Evolutionary conservation across 2,888 invertebrate genomes (phyloP), one percentile per base, ranked within the genome.

Genomic region (Lasioglossum pauxillum): DNA sequence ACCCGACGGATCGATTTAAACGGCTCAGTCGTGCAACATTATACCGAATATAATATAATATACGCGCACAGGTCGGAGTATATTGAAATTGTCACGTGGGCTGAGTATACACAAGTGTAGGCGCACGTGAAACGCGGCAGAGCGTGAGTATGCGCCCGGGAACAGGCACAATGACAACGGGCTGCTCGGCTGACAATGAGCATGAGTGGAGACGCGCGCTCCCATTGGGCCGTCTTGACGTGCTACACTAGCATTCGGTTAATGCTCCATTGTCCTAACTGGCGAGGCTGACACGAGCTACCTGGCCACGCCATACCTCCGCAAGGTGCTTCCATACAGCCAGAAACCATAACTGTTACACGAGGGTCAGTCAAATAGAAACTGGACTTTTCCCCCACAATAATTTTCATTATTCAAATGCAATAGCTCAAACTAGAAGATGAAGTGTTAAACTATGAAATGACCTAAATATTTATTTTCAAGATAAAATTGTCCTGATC

Each of bases 201-300:
- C 91, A 85, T 83, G 79, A 86, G 90, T 82, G 82, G 89, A 90
- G 88, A 90, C 81, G 83, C 71, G 86, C 84, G 86, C 84, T 90
- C 89, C 89, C 90, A 90, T 89, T 89, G 88, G 91, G 73, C 77
- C 88, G 81, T 77, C 90, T 89, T 90, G 90, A 89, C 88, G 82
- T 81, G 84, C 78, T 53, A 84, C 82, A 83, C 81, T 46, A 80
- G 80, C 88, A 85, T 88, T 83, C 82, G 90, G 90, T 90, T 92
- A 92, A 90, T 90, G 90, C 89, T 78, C 87, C 81, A 92, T 92
- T 92, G 92, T 92, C 90, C 92, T 90, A 90, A 88, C 89, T 89
- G 87, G 83, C 77, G 81, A 82, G 90, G 88, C 90, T 91, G 90
- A 89, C 88, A 89, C 91, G 84, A 87, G 84, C 85, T 80, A 77